These are phyloP conservation scores for Gymnocypris eckloni DNA, from an alignment of 2,797 vertebrate genomes.

Conservation along the genomic window DNA sequence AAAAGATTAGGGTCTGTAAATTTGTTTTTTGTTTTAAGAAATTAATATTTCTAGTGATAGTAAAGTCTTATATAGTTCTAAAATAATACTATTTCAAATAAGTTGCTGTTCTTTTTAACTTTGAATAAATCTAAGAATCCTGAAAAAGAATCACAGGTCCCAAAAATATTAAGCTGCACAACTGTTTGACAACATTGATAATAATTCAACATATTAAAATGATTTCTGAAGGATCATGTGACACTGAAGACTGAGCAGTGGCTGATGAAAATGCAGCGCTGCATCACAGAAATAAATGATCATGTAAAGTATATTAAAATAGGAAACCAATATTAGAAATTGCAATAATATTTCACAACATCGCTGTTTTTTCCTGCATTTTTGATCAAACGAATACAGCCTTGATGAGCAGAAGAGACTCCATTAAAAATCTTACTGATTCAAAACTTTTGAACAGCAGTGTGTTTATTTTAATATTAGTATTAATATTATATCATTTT, in stretches of 20 bases:
- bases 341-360: background rate
- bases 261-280: background rate
- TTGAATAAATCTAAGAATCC: background rate
- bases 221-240: background rate
- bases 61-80: background rate
- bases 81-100: background rate
- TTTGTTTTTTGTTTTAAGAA: too few relatives aligned
- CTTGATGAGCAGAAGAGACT: background rate
- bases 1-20: too few relatives aligned
- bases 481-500: background rate
- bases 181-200: background rate
- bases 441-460: background rate
- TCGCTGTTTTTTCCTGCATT: background rate
- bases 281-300: background rate
- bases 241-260: background rate
- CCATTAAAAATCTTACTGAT: background rate
- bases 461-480: background rate
- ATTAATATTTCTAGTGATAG: too few relatives aligned
- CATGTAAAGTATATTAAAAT: background rate
- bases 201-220: background rate
- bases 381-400: background rate
- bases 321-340: background rate
- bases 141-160: background rate
- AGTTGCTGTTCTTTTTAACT: too few relatives aligned
- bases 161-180: background rate